Conservation (phyloP, 2,888 invertebrate species). For the Callinectes sapidus region DNA sequence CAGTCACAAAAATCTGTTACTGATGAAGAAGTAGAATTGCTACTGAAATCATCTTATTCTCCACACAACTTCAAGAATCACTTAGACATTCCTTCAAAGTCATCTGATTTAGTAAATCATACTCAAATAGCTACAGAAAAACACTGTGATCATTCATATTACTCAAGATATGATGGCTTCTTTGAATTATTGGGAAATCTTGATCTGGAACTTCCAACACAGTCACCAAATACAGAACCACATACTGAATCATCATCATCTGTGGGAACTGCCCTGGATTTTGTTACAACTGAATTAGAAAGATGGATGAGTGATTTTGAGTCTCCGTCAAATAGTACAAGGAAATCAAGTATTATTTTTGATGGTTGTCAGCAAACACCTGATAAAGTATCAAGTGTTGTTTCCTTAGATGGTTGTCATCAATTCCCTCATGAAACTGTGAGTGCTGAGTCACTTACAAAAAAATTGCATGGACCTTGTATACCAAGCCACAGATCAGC, state of each 20-base stretch:
- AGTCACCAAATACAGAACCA: not conserved
- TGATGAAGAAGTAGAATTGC: conserved; percentile 49
- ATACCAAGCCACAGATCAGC: conserved; percentile 46
- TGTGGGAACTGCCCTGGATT: conserved; percentile 12
- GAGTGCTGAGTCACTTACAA: not conserved
- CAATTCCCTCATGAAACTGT: not conserved
- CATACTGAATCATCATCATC: not conserved
- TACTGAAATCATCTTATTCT: not conserved
- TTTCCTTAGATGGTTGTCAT: not conserved
- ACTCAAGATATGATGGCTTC: conserved; percentile 43
- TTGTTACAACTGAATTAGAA: conserved; percentile 55
- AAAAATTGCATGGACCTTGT: not conserved
- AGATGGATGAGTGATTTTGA: conserved; percentile 58
- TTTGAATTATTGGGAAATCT: conserved; percentile 50
- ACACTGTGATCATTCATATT: not conserved
- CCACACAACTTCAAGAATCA: not conserved
- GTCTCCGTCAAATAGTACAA: not conserved
- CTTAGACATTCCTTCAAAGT: not conserved
- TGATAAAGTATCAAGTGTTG: not conserved
- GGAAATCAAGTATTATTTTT: not conserved
- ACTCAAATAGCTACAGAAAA: not conserved
- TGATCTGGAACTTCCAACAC: conserved; percentile 40
- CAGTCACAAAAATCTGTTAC: conserved; percentile 50
- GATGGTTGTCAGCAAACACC: not conserved
- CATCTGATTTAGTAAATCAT: not conserved